Evolutionary conservation across 2,797 vertebrate genomes (phyloP), one percentile per base, ranked within the genome.

Genomic region (Poeciliopsis presidionis): DNA sequence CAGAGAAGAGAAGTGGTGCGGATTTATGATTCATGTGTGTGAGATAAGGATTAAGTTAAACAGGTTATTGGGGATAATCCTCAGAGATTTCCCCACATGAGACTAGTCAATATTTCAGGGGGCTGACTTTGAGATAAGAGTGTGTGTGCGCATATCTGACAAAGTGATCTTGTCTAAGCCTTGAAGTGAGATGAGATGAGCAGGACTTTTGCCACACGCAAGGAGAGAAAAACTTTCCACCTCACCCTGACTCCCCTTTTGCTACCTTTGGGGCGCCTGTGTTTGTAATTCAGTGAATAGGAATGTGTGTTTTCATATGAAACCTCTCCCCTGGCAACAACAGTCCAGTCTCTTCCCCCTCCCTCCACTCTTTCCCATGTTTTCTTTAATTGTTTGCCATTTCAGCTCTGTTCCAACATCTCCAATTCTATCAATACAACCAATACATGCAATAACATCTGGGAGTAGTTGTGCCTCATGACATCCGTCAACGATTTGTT

Each of bases 31-130:
- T 94, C 92, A 94, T 95, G 92, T 91, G 92, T 95, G 89, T 90
- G 93, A 93, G 94, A 95, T 94, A 88, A 92, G 94, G 94, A 95
- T 95, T 94, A 95, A 87, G 91, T 95, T 96, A 95, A 96, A 95
- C 94, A 96, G 93, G 94, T 95, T 95, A 95, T 90, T 91, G 89
- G 86, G 91, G 94, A 95, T 95, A 94, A 95, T 95, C 95, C 93
- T 74, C 0, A 43, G 91, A 93, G 92, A 93, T 94, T 94, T 94
- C 90, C 87, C 87, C 92, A 93, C 91, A 93, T 92, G 92, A 91
- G 90, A 91, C 88, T 90, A 85, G 94, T 94, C 91, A 84, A 93
- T 94, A 93, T 95, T 94, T 91, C 90, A 92, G 89, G 81, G 91
- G 81, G 81, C 76, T 84, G 88, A 87, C 83, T 88, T 79, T 67